phyloP scores from a whole-genome alignment of 2,888 invertebrate genomes.

The Chydorus sphaericus region DNA sequence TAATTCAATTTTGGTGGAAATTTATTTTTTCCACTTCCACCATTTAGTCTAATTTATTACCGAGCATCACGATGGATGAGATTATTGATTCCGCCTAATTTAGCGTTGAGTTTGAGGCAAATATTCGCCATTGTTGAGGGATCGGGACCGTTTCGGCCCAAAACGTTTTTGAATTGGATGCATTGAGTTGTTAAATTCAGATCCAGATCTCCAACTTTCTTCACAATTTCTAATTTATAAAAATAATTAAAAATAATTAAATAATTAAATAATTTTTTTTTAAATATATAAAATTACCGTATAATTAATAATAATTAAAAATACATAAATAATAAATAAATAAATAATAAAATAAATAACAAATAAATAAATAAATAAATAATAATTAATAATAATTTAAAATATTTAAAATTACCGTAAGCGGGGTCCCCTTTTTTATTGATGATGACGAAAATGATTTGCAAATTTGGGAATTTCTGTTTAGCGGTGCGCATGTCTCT shows the following conservation, averaged over 20 bases:
- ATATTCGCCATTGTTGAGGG: constrained; percentile 51
- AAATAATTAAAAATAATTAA: background rate
- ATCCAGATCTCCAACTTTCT: constrained; percentile 30
- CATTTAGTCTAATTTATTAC: background rate
- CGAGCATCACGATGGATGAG: constrained; percentile 22
- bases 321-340: background rate
- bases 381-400: background rate
- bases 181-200: constrained; percentile 29
- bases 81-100: constrained; percentile 70
- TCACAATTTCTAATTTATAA: constrained; percentile 30
- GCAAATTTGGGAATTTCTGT: constrained; percentile 28
- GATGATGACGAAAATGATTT: constrained; percentile 32
- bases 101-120: constrained; percentile 50
- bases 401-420: constrained; percentile 11
- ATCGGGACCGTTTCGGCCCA: constrained; percentile 22
- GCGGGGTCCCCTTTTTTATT: constrained; percentile 26
- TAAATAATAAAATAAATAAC: background rate
- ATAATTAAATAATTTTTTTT: background rate
- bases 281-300: background rate
- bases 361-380: background rate
- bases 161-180: constrained; percentile 26
- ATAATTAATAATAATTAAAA: background rate
- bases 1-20: too few species aligned
- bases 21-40: too few species aligned
- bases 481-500: constrained; percentile 41